Evolutionary conservation across 2,888 invertebrate species (phyloP), one percentile per base, ranked within the genome.

Genomic region (Neoitamus cyanurus): DNA sequence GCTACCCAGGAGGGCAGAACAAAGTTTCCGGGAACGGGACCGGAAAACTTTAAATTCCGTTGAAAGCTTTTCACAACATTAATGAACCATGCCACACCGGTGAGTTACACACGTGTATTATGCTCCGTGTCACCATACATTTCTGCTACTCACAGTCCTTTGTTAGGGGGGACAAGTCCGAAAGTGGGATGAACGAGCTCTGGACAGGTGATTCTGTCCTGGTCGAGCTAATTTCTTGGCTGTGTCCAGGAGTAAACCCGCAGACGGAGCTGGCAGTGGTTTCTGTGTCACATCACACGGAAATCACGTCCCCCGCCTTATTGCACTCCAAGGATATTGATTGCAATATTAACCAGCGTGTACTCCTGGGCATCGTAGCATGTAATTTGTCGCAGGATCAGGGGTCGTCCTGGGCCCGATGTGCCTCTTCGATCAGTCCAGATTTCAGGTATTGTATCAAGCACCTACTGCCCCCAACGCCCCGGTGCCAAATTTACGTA

Each of bases 11-110:
- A 7, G 20, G 25, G 9, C 20, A 20, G 58, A 20, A 20, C 58
- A 20, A 20, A 58, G 20, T 6, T 58, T 48, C 58, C 58, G 58
- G 58, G 25, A 58, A 6, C 9, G 3, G 31, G 30, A 70, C 31
- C 70, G 31, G 70, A 70, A 31, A 70, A 70, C 70, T 70, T 70
- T 70, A 70, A 70, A 70, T 70, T 70, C 70, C 70, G 30, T 30
- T 31, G 31, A 70, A 70, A 70, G 70, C 70, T 70, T 70, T 70
- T 70, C 70, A 31, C 30, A 70, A 70, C 70, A 70, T 30, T 70
- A 70, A 70, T 70, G 70, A 70, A 70, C 70, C 31, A 31, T 31
- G 69, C 15, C 70, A 11, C 30, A 70, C 31, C n/a, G 30, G 30
- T 70, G 13, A 70, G 28, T 70, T 70, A 70, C 70, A 70, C 70